Percentiles rank a stretch among this genome's conserved stretches.
Conservation (phyloP, 1,140 invertebrate genomes). For the Procambarus virginalis region DNA sequence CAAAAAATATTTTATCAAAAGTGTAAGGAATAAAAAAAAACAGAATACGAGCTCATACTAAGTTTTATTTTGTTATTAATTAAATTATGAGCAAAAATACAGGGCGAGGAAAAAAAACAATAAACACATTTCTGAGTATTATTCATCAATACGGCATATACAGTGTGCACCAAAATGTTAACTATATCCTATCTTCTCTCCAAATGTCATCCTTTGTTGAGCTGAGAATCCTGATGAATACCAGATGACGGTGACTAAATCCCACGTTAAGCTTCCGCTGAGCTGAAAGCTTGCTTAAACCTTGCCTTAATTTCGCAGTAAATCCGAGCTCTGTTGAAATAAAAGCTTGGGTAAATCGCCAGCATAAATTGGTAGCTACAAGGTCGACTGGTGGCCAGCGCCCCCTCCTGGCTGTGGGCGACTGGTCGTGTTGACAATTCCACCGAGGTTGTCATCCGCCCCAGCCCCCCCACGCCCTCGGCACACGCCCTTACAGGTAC, state of each 20-base stretch:
- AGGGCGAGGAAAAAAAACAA: no score
- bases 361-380: neutral
- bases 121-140: no score
- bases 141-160: no score
- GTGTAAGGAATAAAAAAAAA: no score
- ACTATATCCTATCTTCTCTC: no score
- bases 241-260: neutral
- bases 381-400: neutral
- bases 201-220: neutral
- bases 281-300: neutral
- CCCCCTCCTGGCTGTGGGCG: neutral
- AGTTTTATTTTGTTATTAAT: no score
- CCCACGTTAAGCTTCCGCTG: neutral
- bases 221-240: neutral
- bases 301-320: neutral
- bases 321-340: neutral
- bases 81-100: no score
- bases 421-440: neutral
- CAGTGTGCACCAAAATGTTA: no score
- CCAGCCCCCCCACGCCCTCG: neutral
- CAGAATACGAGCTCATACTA: no score
- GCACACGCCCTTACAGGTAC: neutral
- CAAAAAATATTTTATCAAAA: no score
- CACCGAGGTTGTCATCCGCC: neutral
- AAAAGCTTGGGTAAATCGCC: conserved; percentile 2